phyloP scores from a whole-genome alignment of 2,888 invertebrate species.

The Spodoptera exigua region DNA sequence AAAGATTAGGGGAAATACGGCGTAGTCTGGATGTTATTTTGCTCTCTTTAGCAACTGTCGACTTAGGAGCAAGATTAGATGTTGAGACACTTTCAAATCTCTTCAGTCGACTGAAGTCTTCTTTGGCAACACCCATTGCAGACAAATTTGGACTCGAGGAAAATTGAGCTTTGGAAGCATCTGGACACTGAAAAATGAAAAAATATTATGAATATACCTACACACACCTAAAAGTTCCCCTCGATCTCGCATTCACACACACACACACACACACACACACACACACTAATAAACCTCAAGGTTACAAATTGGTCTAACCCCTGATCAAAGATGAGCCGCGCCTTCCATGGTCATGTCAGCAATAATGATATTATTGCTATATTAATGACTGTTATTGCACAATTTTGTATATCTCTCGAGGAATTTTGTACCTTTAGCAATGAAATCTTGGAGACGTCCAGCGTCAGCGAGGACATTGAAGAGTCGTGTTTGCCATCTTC shows the following conservation, averaged over 20 bases:
- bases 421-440: slow-evolving; percentile 73
- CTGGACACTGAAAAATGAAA: slow-evolving; percentile 69
- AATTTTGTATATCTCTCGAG: background rate
- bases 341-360: too few relatives aligned
- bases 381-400: too few relatives aligned
- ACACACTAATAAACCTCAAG: too few relatives aligned
- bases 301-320: too few relatives aligned
- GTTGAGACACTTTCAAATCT: slow-evolving; percentile 78
- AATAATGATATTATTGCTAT: too few relatives aligned
- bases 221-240: too few relatives aligned
- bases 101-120: slow-evolving; percentile 67
- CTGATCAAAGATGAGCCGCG: too few relatives aligned
- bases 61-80: slow-evolving; percentile 67
- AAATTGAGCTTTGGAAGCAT: slow-evolving; percentile 76
- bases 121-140: slow-evolving; percentile 61
- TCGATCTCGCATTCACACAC: too few relatives aligned
- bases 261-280: too few relatives aligned
- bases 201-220: background rate
- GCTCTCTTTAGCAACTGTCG: slow-evolving; percentile 62
- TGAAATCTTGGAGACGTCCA: slow-evolving; percentile 86
- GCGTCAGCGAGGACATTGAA: slow-evolving; percentile 75
- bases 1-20: slow-evolving; percentile 77
- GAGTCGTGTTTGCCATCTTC: slow-evolving; percentile 75
- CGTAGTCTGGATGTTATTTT: slow-evolving; percentile 73
- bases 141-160: slow-evolving; percentile 83